Base-by-base conservation (phyloP, 2,113 vertebrate species). In the Pterocles gutturalis region DNA sequence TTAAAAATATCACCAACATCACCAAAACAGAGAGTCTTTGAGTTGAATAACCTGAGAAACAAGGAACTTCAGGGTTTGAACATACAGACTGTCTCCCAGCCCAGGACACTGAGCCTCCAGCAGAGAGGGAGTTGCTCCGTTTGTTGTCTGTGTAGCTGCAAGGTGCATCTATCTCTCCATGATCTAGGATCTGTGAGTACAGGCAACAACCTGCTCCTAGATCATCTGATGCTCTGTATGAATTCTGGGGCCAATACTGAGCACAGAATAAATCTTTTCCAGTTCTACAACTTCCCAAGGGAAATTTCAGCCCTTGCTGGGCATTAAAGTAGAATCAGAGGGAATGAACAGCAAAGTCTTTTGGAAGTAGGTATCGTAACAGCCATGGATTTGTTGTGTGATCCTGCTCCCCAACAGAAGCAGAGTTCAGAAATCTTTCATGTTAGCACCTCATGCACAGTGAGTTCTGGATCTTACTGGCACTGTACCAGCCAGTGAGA, bases 361-460 rank as follows among this genome's bases (percentile, higher is more conserved):
- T 53, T 33, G 43, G 31, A 90, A 58, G 7, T 3, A 82, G 41
- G 20, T 62, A 38, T 61, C 19, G 21, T 54, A 73, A 64, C 0
- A 3, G 15, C 33, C 6, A 19, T 20, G 18, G 48, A 34, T 43
- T 79, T 58, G 13, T n/a, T 60, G 31, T 54, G 17, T 60, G 15
- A 60, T 72, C 38, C 36, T 33, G 22, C 17, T 33, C 9, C 48
- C 21, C 10, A 54, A 36, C 31, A 83, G 41, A 75, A 60, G 34
- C 16, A 45, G 11, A 7, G n/a, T n/a, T 29, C 33, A 38, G 45
- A 36, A 38, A 29, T 13, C 19, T 69, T 71, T 53, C 1, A 5
- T 1, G 1, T 62, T 55, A 13, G 14, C n/a, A 25, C 17, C 38
- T 80, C 7, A 0, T 38, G 28, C 1, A 0, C 0, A 1, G 20